Percentiles rank a stretch among this genome's conserved stretches.
Evolutionary conservation across 2,888 invertebrate species (phyloP).

Genomic region (Drosophila lutescens): DNA sequence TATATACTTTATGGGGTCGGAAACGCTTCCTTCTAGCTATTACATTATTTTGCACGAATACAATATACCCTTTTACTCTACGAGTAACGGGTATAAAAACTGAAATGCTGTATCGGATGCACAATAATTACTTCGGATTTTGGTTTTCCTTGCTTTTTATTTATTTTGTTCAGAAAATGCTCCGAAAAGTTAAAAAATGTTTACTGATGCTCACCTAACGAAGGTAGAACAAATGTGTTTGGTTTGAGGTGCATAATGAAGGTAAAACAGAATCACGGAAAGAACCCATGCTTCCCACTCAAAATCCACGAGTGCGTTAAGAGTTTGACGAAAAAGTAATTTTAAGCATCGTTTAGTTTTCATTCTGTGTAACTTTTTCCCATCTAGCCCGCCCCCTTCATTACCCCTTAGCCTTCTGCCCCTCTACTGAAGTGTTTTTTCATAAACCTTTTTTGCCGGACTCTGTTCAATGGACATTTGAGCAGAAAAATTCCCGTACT

Average conservation of each 20-base stretch:
- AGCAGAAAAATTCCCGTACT: conserved; percentile 69
- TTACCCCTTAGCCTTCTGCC: conserved; percentile 32
- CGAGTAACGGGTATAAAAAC: too few relatives aligned
- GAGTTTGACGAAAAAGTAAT: conserved; percentile 81
- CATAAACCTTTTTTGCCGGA: conserved; percentile 33
- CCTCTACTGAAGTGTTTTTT: conserved; percentile 42
- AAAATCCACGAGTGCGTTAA: conserved; percentile 52
- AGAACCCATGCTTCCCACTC: conserved; percentile 18
- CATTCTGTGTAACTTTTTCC: conserved; percentile 65
- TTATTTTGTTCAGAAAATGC: neutral
- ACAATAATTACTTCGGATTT: neutral
- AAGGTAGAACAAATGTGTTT: conserved; percentile 1
- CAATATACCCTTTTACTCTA: too few relatives aligned
- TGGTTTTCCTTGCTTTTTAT: neutral
- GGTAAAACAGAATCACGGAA: conserved; percentile 19
- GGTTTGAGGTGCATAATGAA: conserved; percentile 9
- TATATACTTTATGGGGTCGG: too few relatives aligned
- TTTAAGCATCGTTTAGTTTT: conserved; percentile 81
- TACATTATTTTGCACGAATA: too few relatives aligned
- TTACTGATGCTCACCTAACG: neutral
- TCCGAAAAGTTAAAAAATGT: neutral
- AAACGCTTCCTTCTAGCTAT: too few relatives aligned
- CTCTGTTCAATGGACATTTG: conserved; percentile 61
- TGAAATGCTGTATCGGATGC: neutral
- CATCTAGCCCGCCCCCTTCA: conserved; percentile 10